phyloP scores from a whole-genome alignment of 2,888 invertebrate genomes.

The Caenorhabditis imperialis region DNA sequence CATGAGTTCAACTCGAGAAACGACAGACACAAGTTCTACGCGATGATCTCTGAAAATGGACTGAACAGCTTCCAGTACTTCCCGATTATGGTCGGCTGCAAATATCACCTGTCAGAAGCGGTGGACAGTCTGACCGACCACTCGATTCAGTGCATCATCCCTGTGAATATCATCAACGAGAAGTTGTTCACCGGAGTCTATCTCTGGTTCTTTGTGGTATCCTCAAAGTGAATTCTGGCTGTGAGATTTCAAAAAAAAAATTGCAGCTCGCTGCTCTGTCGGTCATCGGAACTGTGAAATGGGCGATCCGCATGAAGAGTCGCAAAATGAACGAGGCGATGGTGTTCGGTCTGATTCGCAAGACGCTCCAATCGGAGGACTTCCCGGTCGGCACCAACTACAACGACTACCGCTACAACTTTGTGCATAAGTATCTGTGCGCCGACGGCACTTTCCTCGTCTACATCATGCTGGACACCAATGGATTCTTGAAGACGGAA shows the following conservation, averaged over 20 bases:
- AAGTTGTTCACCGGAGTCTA: conserved; percentile 62
- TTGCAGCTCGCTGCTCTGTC: conserved; percentile 38
- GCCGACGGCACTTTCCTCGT: conserved; percentile 47
- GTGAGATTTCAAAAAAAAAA: background rate
- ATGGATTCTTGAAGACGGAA: conserved; percentile 45
- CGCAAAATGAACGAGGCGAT: conserved; percentile 17
- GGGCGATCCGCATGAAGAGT: conserved; percentile 34
- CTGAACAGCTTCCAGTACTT: conserved; percentile 49
- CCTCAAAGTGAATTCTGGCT: background rate
- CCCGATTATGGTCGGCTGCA: conserved; percentile 52
- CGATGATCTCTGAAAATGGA: conserved; percentile 18
- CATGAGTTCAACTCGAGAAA: conserved; percentile 22
- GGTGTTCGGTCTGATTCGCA: conserved; percentile 27
- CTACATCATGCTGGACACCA: conserved; percentile 42
- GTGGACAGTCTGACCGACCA: conserved; percentile 14
- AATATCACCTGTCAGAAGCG: conserved; percentile 37
- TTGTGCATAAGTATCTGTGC: conserved; percentile 43
- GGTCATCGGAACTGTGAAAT: conserved; percentile 30
- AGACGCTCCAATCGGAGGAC: conserved; percentile 15
- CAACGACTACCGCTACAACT: conserved; percentile 32
- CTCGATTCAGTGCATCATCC: conserved; percentile 58
- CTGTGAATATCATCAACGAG: conserved; percentile 64
- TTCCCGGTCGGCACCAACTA: conserved; percentile 2
- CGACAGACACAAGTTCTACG: conserved; percentile 33
- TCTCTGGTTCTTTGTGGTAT: conserved; percentile 58